Base-by-base conservation (phyloP, 1,140 invertebrate species). In the Harlomillsia oculata region DNA sequence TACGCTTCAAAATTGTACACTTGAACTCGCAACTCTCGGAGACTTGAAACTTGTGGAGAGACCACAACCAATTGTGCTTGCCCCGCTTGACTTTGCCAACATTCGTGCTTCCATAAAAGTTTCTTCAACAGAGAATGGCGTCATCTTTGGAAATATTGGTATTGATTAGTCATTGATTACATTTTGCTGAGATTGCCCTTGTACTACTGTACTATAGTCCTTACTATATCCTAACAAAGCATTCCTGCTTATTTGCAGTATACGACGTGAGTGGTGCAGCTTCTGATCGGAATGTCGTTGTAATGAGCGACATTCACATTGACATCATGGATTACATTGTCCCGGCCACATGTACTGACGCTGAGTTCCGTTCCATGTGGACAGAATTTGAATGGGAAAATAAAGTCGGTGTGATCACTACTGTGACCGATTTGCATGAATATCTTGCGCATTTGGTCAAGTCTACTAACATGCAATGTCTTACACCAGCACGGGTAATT, bases 371-470 rank as follows among this genome's bases (percentile, higher is more conserved):
- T 14, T 83, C 89, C 72, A 99, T 99, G 96, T 99, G 97, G 97
- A 88, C 92, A 2, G 94, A 97, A 76, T 99, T 99, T 76, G 97
- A 99, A 74, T 99, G 97, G 97, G 97, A 99, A 76, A 99, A 99
- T 75, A 99, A 99, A 80, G 91, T 98, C 9, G 89, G 92, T 0
- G 95, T 99, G 0, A 92, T 93, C 70, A 99, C 97, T 1, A 88
- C 85, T 40, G 81, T 99, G 55, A 87, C 85, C 0, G 92, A 97
- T 72, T 76, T 99, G 20, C 79, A 89, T 56, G 89, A 93, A 64
- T 99, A 97, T 76, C 75, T 99, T 23, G 80, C 86, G 45, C 92
- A 97, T 69, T 74, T 99, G 28, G 75, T 98, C 21, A 87, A 86
- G 63, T 89, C 87, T 54, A 99, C 96, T 20, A 99, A 99, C 71